Base-by-base conservation (phyloP, 30 jellyfish, hydroid and myxozoan species). In the Mastigias papua region DNA sequence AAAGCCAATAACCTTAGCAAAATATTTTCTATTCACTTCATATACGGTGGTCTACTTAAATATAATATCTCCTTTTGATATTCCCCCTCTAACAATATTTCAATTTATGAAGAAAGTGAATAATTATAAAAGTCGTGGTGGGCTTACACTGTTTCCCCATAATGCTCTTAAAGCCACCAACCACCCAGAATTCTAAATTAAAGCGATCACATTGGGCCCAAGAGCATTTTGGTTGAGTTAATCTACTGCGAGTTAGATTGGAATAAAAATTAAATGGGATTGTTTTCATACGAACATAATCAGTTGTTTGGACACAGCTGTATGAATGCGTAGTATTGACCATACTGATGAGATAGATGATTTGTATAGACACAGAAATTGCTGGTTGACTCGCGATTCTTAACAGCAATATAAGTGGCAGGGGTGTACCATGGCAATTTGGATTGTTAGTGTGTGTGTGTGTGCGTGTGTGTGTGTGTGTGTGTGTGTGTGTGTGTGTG, bases 131-230 rank as follows among this genome's bases (percentile, higher is more conserved):
- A 25, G 42, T 23, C 74, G 37, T 1, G 74, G 74, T 63, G 74
- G 74, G 37, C 74, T 63, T 63, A 63, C 74, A 63, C 74, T 63
- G 5, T 23, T 23, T 63, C 74, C 26, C 42, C 2, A 19, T 27
- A 11, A 63, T 63, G 37, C 74, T 63, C 74, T 63, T 63, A 63
- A 23, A n/a, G n/a, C n/a, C n/a, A n/a, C n/a, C 35, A 63, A 26
- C 74, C 74, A 63, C 74, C 74, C 74, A n/a, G 42, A 63, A 63
- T 34, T 6, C 13, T 27, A 23, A 23, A 8, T 25, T 63, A 21
- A 63, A 27, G 74, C 34, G 23, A 63, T 20, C 74, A 9, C 4
- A 63, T 51, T 37, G 67, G 2, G 2, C 5, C 67, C 25, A 11
- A 23, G 42, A 63, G 74, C 74, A 23, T 19, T n/a, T 63, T 63